Percentiles rank a stretch among this genome's conserved stretches.
phyloP scores from a whole-genome alignment of 2,113 vertebrate species.

The Himantopus leucocephalus region DNA sequence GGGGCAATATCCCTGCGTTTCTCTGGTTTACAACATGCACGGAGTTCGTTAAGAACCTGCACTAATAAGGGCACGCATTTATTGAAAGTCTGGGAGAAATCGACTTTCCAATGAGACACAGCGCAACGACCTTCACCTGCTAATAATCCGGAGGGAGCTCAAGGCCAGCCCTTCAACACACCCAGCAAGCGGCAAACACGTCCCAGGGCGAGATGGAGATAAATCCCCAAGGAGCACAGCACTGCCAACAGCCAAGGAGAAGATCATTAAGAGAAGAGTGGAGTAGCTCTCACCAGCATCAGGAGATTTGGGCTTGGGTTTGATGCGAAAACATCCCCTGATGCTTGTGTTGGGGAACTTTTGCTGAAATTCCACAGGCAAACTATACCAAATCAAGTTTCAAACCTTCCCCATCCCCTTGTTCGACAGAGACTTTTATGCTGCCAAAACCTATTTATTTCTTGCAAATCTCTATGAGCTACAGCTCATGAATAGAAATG shows the following conservation, averaged over 20 bases:
- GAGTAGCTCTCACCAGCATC: neutral
- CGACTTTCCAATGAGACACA: neutral
- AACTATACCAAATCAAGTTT: neutral
- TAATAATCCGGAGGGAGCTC: neutral
- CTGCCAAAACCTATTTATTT: slow-evolving; percentile 61
- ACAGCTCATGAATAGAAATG: slow-evolving; percentile 58
- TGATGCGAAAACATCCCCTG: neutral
- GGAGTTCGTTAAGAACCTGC: neutral
- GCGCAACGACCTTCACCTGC: neutral
- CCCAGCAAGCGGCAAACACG: neutral
- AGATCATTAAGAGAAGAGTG: neutral
- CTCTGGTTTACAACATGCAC: neutral
- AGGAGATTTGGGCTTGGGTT: neutral
- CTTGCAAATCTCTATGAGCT: slow-evolving; percentile 41
- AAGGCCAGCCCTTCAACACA: neutral
- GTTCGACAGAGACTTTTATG: slow-evolving; percentile 24
- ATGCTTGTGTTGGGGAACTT: neutral
- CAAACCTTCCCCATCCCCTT: slow-evolving; percentile 51
- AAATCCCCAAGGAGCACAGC: neutral
- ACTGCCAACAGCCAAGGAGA: neutral
- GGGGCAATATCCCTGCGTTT: accelerated
- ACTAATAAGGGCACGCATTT: neutral
- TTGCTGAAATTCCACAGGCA: neutral
- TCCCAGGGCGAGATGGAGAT: neutral
- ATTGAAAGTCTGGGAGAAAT: neutral